These are phyloP conservation scores for Hepsetus odoe DNA, from an alignment of 2,113 vertebrate genomes.

Conservation along the genomic window DNA sequence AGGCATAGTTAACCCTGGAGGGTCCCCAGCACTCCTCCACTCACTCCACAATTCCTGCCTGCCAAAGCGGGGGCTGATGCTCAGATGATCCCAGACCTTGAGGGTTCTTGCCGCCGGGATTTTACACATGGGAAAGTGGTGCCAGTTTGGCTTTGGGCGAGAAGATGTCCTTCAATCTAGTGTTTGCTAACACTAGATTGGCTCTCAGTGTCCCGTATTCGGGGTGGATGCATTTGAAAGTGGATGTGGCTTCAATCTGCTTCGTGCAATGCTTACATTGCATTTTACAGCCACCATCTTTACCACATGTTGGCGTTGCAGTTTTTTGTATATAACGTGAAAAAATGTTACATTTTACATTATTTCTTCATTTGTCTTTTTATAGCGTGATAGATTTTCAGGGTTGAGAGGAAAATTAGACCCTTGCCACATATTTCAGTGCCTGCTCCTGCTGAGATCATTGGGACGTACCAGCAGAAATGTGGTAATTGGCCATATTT, in stretches of 20 bases:
- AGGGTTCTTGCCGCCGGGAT: not conserved
- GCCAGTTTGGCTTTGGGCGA: not conserved
- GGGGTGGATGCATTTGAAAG: not conserved
- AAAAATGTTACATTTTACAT: no score
- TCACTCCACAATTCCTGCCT: constrained; percentile 11
- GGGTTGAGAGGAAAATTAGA: no score
- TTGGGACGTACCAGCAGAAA: not conserved
- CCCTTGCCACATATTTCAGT: no score
- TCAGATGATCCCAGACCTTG: constrained; percentile 1
- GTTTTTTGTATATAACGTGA: no score
- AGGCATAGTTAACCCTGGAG: constrained; percentile 54
- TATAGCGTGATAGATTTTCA: no score
- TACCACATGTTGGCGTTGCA: no score
- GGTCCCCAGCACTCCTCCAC: constrained; percentile 34
- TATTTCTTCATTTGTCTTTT: no score
- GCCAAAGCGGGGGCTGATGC: constrained; percentile 44
- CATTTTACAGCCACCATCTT: no score
- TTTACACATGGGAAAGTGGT: constrained; percentile 18
- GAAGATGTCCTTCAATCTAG: not conserved
- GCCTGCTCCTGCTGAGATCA: no score
- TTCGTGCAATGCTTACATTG: no score
- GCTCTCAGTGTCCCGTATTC: not conserved
- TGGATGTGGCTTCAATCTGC: not conserved
- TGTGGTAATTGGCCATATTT: no score
- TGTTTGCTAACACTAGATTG: not conserved